Base-by-base conservation (phyloP, 1,140 invertebrate species). In the Musca vetustissima region DNA sequence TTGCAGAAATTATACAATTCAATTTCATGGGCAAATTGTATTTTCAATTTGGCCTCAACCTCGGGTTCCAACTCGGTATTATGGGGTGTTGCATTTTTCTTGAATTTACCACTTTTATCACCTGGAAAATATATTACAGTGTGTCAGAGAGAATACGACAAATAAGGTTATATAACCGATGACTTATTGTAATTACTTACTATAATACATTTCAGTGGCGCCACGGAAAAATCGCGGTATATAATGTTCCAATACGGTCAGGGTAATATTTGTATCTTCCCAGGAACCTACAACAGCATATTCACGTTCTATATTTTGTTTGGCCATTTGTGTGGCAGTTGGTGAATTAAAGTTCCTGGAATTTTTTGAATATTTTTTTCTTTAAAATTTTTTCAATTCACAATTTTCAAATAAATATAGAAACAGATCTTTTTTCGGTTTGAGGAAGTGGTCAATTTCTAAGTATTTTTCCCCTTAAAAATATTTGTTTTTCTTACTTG, bases 1-100 rank as follows among this genome's bases (percentile, higher is more conserved):
- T 89, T 89, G 76, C 93, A 94, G 80, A 96, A 96, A 74, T 95
- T 88, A 78, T 95, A 96, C 77, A 96, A 92, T 77, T 96, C 93
- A 8, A 95, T 92, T 83, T 96, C 94, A 66, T 72, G 72, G 24
- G 72, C 36, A 19, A 81, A 73, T 67, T 77, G 75, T 53, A 59
- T 72, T 68, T 73, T 75, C 17, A 81, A 49, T 71, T 77, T 73
- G 2, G 49, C 67, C 53, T 76, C 70, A 55, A 81, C 73, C 52
- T 81, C 79, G 36, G 72, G 70, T 48, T 81, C 78, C 69, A 81
- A 64, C 32, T 73, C 70, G 1, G 57, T 73, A 36, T 77, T 72
- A 28, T 81, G 77, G 13, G 76, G 76, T 36, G 73, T 74, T 0
- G 61, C 24, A 71, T 94, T 61, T 87, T 87, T 81, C 92, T 92